These are phyloP conservation scores for Ctenochaetus hawaiiensis DNA, from an alignment of 2,797 vertebrate species.

Conservation along the genomic window DNA sequence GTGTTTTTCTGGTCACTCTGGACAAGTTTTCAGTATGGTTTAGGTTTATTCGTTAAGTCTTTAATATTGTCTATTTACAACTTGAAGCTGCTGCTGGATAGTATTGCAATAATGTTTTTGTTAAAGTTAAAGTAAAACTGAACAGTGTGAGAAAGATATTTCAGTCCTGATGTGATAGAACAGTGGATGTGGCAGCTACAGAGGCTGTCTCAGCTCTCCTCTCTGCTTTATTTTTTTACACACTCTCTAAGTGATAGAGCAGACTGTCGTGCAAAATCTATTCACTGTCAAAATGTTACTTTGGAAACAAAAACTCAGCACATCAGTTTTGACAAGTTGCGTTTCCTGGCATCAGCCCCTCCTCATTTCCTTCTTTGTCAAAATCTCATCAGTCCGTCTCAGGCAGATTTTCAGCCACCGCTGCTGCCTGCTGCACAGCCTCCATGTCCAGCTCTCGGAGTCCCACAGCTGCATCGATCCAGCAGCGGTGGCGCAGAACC, in stretches of 20 bases:
- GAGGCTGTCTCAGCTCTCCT: neutral
- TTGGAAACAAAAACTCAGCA: conserved; percentile 20
- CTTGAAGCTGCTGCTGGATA: too few relatives aligned
- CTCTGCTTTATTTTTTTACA: neutral
- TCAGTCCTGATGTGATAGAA: neutral
- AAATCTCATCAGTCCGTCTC: conserved; percentile 36
- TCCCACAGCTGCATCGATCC: conserved; percentile 68
- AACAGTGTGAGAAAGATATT: neutral
- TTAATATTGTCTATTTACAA: too few relatives aligned
- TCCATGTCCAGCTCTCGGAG: conserved; percentile 22
- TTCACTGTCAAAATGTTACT: conserved; percentile 31
- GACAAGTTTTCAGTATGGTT: too few relatives aligned
- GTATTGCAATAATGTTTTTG: too few relatives aligned
- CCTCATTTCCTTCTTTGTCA: conserved; percentile 47
- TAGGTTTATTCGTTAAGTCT: too few relatives aligned
- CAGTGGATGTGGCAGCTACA: neutral
- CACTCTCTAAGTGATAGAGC: neutral
- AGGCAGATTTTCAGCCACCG: conserved; percentile 29
- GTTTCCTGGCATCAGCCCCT: conserved; percentile 15
- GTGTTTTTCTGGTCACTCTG: too few relatives aligned
- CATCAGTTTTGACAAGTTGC: conserved; percentile 29
- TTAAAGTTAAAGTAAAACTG: neutral
- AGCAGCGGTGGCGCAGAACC: conserved; percentile 62
- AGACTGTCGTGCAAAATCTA: conserved; percentile 12
- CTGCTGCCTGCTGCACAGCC: conserved; percentile 12